Evolutionary conservation across 1,140 invertebrate genomes (phyloP).

Genomic region (Steinernema feltiae): DNA sequence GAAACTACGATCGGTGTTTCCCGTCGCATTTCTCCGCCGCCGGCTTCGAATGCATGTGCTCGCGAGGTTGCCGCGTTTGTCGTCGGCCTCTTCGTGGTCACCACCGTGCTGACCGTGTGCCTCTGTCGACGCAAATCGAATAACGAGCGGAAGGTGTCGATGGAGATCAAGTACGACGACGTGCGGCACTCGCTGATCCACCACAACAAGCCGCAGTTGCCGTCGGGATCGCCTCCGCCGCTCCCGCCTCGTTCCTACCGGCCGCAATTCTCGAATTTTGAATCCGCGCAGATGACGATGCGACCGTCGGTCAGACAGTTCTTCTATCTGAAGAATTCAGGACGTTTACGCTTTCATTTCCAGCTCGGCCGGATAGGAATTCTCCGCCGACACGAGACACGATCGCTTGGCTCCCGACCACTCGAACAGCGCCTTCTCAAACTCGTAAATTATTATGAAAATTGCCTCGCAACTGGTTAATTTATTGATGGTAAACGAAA

Average conservation of each 20-base stretch:
- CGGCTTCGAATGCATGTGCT: conserved; percentile 1
- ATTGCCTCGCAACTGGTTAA: no score
- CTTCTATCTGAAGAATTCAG: neutral
- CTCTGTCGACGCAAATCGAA: neutral
- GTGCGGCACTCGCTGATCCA: neutral
- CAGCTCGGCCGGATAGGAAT: conserved; percentile 23
- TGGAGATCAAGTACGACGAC: conserved; percentile 4
- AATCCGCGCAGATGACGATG: conserved; percentile 29
- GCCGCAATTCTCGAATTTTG: conserved; percentile 21
- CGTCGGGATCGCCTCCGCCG: conserved; percentile 23
- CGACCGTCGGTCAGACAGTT: conserved; percentile 20
- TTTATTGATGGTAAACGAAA: no score
- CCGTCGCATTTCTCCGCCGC: conserved; percentile 4
- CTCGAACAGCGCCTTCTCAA: conserved; percentile 16
- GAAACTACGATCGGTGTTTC: conserved; percentile 41
- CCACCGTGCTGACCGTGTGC: neutral
- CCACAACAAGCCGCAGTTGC: neutral
- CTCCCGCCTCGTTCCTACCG: conserved; percentile 34
- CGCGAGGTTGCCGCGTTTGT: neutral
- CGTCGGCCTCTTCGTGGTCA: neutral
- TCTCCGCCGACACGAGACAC: conserved; percentile 18
- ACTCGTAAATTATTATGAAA: no score
- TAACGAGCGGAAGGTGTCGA: neutral
- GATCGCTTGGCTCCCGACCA: conserved; percentile 18
- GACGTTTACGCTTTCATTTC: conserved; percentile 2